These are phyloP conservation scores for Hydropsyche tenuis DNA, from an alignment of 1,140 invertebrate genomes.

Conservation along the genomic window DNA sequence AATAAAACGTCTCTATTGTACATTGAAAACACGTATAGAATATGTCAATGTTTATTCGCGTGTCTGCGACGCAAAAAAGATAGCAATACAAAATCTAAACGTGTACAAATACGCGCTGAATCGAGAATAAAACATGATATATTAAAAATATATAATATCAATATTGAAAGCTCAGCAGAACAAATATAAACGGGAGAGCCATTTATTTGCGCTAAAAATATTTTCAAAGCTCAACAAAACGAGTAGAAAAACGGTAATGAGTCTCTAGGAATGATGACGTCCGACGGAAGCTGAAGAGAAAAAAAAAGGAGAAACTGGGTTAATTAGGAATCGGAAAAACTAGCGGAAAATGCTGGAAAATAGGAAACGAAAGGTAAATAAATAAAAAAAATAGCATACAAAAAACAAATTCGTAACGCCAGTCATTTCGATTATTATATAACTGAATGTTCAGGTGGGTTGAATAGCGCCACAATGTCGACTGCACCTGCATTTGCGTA, in stretches of 20 bases:
- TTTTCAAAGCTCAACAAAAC: no score
- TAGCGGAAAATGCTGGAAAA: conserved; percentile 3
- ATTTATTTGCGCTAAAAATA: no score
- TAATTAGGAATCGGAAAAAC: conserved; percentile 1
- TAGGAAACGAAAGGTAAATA: conserved; percentile 8
- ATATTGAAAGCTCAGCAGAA: no score
- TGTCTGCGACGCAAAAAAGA: background rate
- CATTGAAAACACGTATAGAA: background rate
- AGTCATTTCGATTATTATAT: background rate
- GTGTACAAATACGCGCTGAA: no score
- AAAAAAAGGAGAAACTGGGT: conserved; percentile 9
- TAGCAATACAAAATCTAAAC: no score
- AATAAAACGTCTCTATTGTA: conserved; percentile 11
- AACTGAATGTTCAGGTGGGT: conserved; percentile 2
- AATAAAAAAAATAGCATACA: background rate
- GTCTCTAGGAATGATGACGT: conserved; percentile 1
- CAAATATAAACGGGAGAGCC: no score
- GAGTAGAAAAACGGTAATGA: conserved; percentile 8
- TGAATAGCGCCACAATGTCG: background rate
- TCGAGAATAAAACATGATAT: no score
- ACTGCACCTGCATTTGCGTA: conserved; percentile 5
- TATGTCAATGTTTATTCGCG: conserved; percentile 1
- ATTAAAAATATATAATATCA: no score
- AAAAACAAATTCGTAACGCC: background rate
- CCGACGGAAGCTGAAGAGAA: conserved; percentile 21